A percentile compares a stretch with the other conserved stretches of the same genome.
phyloP scores from a whole-genome alignment of 1,140 invertebrate genomes.

The Lepidurus couesii region DNA sequence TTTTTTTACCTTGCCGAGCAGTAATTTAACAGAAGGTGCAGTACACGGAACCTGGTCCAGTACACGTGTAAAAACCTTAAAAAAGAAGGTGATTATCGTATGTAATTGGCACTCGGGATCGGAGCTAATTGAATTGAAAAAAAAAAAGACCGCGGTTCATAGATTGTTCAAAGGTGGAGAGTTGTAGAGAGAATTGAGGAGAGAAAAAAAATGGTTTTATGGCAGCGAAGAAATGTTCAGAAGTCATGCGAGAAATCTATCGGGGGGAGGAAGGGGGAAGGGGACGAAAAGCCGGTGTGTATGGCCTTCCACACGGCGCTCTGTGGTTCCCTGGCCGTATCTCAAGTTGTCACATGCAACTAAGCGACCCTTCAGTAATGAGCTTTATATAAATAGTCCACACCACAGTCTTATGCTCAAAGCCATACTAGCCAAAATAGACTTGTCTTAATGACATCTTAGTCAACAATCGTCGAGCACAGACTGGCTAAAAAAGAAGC shows the following conservation, averaged over 20 bases:
- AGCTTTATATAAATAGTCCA: conserved; percentile 19
- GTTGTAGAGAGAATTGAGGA: too few relatives aligned
- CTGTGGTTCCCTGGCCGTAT: neutral
- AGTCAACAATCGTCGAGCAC: conserved; percentile 9
- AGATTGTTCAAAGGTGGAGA: too few relatives aligned
- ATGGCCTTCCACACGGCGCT: neutral
- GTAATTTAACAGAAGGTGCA: neutral
- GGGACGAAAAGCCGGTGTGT: neutral
- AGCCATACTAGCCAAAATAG: conserved; percentile 4
- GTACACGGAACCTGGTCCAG: too few relatives aligned
- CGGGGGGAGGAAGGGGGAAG: neutral
- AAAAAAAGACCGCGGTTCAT: too few relatives aligned
- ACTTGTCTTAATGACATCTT: conserved; percentile 19
- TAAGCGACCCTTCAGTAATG: conserved; percentile 16
- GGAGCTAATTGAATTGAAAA: too few relatives aligned
- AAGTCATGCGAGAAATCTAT: neutral
- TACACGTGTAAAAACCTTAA: too few relatives aligned
- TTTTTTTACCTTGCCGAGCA: neutral
- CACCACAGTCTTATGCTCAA: neutral
- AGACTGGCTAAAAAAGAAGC: neutral
- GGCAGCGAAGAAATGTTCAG: neutral
- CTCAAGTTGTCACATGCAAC: conserved; percentile 9
- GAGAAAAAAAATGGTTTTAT: neutral
- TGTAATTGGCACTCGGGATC: too few relatives aligned
- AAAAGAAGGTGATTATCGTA: too few relatives aligned